These are phyloP conservation scores for Oxyteleia sp. DNA, from an alignment of 2,888 invertebrate species.

Conservation along the genomic window DNA sequence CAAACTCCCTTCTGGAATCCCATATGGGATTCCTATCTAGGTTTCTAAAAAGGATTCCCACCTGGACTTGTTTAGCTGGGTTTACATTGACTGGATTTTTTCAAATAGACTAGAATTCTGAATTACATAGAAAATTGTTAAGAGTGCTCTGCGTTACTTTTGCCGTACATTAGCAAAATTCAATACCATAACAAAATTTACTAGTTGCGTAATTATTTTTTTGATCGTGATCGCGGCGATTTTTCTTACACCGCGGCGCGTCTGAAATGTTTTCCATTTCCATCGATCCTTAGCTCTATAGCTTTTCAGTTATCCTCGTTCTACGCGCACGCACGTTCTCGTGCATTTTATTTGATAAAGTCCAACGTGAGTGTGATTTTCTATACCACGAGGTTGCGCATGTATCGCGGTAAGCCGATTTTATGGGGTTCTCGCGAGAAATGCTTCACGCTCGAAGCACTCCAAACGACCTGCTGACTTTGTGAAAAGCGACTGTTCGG, in stretches of 20 bases:
- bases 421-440: constrained; percentile 81
- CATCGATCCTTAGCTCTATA: constrained; percentile 45
- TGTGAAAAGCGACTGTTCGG: constrained; percentile 78
- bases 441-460: constrained; percentile 77
- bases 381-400: constrained; percentile 52
- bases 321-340: constrained; percentile 32
- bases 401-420: constrained; percentile 83
- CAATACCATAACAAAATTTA: too few species aligned
- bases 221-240: too few species aligned
- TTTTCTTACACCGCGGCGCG: not conserved
- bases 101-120: too few species aligned
- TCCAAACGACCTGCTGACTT: constrained; percentile 81
- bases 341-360: constrained; percentile 65
- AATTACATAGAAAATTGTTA: too few species aligned
- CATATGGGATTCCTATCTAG: too few species aligned
- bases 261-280: constrained; percentile 37
- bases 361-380: constrained; percentile 68
- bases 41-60: too few species aligned
- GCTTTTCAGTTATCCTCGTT: constrained; percentile 59
- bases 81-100: too few species aligned
- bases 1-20: too few species aligned
- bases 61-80: too few species aligned
- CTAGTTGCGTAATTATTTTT: too few species aligned
- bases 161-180: too few species aligned
- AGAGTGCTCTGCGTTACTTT: too few species aligned